These are phyloP conservation scores for Coranthus polyacanthus DNA, from an alignment of 2,797 vertebrate genomes.

Conservation along the genomic window DNA sequence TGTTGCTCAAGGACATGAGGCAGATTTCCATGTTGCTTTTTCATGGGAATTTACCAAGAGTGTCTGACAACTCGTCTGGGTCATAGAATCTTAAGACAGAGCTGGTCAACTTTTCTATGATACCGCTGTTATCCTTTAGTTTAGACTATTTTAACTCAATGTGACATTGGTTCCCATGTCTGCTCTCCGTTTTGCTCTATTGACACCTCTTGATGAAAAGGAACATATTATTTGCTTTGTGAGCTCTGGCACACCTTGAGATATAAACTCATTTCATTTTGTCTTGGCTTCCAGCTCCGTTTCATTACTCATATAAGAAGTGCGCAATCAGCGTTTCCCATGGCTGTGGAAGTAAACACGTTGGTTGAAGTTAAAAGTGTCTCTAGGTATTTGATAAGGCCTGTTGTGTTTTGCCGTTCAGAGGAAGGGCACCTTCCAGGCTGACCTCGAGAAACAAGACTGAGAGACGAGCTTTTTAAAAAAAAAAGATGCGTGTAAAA, in stretches of 20 bases:
- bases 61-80: conserved; percentile 73
- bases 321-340: conserved; percentile 8
- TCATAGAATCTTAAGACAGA: conserved; percentile 60
- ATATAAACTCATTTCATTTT: conserved; percentile 34
- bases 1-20: conserved; percentile 59
- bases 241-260: conserved; percentile 10
- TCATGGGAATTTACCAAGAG: conserved; percentile 64
- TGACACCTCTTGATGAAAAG: conserved; percentile 50
- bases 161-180: conserved; percentile 79
- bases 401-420: conserved; percentile 19
- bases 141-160: conserved; percentile 73
- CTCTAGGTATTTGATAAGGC: conserved; percentile 24
- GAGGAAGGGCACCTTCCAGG: conserved; percentile 14
- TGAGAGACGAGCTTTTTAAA: no score
- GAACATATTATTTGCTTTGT: conserved; percentile 34
- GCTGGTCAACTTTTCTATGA: conserved; percentile 57
- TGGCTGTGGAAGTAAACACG: conserved; percentile 19
- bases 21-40: conserved; percentile 48
- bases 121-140: conserved; percentile 69
- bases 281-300: conserved; percentile 25
- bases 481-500: no score
- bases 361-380: conserved; percentile 2
- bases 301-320: conserved; percentile 1
- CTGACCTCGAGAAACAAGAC: not conserved
- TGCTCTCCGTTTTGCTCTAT: conserved; percentile 27